Evolutionary conservation across 2,113 vertebrate species (phyloP).

Genomic region (Pelecanoides urinatrix): DNA sequence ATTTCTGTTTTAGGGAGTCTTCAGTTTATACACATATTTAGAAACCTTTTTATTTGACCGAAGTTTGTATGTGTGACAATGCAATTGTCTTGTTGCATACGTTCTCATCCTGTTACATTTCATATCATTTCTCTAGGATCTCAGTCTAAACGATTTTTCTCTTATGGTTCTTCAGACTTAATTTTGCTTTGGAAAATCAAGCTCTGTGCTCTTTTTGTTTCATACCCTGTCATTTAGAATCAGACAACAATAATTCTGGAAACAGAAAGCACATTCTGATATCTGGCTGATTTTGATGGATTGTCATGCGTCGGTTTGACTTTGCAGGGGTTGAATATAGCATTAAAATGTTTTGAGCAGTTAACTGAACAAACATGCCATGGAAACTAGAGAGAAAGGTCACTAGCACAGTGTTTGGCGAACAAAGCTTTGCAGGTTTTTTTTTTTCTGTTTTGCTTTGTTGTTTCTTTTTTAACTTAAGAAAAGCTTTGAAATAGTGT

Average conservation of each 20-base stretch:
- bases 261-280: conserved; percentile 50
- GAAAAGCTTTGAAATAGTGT: conserved; percentile 2
- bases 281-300: conserved; percentile 71
- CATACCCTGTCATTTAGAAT: conserved; percentile 47
- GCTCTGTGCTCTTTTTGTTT: conserved; percentile 60
- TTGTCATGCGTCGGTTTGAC: conserved; percentile 65
- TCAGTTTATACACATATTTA: background rate
- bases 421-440: background rate
- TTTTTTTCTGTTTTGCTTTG: background rate
- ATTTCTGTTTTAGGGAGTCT: background rate
- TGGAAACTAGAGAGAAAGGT: conserved; percentile 59
- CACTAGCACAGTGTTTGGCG: conserved; percentile 14
- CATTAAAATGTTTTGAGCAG: conserved; percentile 59
- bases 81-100: background rate
- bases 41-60: background rate
- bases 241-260: conserved; percentile 64
- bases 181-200: conserved; percentile 50
- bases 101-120: conserved; percentile 7
- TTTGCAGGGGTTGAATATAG: conserved; percentile 63
- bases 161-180: conserved; percentile 24
- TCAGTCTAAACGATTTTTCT: background rate
- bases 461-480: background rate
- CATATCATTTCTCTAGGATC: background rate
- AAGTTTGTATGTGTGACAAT: background rate
- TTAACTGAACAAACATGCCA: conserved; percentile 60